Conservation (phyloP, 2,797 vertebrate species). For the Otus scops region DNA sequence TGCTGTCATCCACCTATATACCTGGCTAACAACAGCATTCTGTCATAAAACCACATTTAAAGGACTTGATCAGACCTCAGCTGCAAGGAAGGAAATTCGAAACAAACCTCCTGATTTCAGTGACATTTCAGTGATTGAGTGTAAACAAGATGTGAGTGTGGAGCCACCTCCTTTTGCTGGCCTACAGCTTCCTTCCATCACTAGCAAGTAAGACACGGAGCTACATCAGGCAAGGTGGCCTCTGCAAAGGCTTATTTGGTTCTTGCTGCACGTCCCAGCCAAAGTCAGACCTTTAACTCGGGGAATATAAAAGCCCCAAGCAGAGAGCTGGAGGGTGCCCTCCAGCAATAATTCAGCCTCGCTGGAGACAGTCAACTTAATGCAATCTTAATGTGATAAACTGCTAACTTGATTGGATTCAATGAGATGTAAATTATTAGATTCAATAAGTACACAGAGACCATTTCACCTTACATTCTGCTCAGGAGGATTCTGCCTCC, state of each 20-base stretch:
- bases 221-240: rapidly evolving
- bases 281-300: not conserved
- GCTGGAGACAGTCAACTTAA: conserved; percentile 61
- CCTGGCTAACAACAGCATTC: not conserved
- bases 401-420: conserved; percentile 71
- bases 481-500: conserved; percentile 36
- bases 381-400: conserved; percentile 70
- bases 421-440: conserved; percentile 77
- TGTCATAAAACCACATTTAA: not conserved
- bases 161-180: not conserved
- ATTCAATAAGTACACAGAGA: conserved; percentile 71
- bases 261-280: not conserved
- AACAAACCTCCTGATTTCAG: not conserved
- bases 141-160: not conserved
- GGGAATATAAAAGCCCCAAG: not conserved
- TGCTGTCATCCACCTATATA: not conserved
- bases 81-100: not conserved
- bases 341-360: conserved; percentile 56
- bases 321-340: not conserved
- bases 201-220: not conserved
- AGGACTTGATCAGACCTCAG: not conserved
- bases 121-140: not conserved
- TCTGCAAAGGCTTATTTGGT: not conserved
- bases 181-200: not conserved
- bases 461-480: conserved; percentile 51